These are phyloP conservation scores for Drosophila mimetica DNA, from an alignment of 2,888 invertebrate species.

Conservation along the genomic window DNA sequence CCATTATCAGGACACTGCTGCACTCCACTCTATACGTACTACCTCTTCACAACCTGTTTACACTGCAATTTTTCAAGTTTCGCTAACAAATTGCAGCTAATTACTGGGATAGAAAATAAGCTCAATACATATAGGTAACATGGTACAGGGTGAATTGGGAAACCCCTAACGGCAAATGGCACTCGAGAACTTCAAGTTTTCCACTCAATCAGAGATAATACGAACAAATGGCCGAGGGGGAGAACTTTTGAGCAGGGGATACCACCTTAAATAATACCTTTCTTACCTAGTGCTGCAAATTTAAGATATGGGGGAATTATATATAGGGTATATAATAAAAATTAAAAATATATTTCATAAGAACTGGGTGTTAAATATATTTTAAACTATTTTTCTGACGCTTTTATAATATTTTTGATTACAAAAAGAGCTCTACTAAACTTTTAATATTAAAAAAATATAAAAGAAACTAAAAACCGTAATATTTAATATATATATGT, in stretches of 20 bases:
- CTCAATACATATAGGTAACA: too few relatives aligned
- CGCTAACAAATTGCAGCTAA: constrained; percentile 75
- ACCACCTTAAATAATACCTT: neutral
- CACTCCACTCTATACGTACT: neutral
- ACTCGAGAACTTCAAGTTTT: constrained; percentile 18
- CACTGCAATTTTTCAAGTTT: constrained; percentile 71
- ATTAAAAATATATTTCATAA: too few relatives aligned
- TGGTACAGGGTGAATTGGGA: neutral
- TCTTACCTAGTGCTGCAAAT: neutral
- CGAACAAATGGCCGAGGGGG: constrained; percentile 5
- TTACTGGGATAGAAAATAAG: too few relatives aligned
- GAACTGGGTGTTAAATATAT: too few relatives aligned
- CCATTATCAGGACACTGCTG: constrained; percentile 40
- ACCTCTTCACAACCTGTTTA: constrained; percentile 65
- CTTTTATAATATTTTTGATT: too few relatives aligned
- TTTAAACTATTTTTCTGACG: too few relatives aligned
- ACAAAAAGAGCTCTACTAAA: too few relatives aligned
- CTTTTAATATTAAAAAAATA: too few relatives aligned
- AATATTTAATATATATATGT: too few relatives aligned
- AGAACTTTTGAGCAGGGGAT: neutral
- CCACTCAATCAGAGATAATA: constrained; percentile 35
- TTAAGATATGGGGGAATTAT: neutral
- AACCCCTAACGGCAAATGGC: neutral
- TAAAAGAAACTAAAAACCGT: too few relatives aligned
- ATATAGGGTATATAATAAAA: too few relatives aligned